A percentile compares a stretch with the other conserved stretches of the same genome.
Evolutionary conservation across 2,797 vertebrate species (phyloP).

Genomic region (Anniella stebbinsi): DNA sequence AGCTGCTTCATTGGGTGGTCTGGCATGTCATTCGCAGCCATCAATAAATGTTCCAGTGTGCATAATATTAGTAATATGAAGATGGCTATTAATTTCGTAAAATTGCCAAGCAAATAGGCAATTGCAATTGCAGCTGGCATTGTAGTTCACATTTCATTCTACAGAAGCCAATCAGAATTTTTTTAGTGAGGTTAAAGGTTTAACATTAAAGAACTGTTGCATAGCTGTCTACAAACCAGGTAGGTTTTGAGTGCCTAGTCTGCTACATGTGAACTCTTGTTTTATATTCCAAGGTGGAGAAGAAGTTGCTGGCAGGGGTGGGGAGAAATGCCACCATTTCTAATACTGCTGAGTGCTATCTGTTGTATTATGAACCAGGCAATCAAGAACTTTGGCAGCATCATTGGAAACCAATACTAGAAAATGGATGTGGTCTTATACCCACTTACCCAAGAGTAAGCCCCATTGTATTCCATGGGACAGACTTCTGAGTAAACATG

Average conservation of each 20-base stretch:
- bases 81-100: too few relatives aligned
- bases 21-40: neutral
- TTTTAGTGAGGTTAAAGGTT: neutral
- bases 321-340: neutral
- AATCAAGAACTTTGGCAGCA: neutral
- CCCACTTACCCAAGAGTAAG: neutral
- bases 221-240: neutral
- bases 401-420: slow-evolving; percentile 17
- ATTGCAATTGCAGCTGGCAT: neutral
- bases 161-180: neutral
- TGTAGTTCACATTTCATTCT: neutral
- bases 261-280: neutral
- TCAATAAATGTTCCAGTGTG: neutral
- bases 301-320: neutral
- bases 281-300: neutral
- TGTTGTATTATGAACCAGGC: neutral
- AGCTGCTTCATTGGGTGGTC: neutral
- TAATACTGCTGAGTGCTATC: neutral
- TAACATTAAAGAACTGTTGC: neutral
- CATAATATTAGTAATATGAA: neutral
- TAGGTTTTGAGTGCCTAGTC: neutral
- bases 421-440: slow-evolving; percentile 48
- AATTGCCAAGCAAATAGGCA: neutral
- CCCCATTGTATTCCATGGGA: neutral
- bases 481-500: neutral